These are phyloP conservation scores for Nannoperca obscura DNA, from an alignment of 2,797 vertebrate species.

Conservation along the genomic window DNA sequence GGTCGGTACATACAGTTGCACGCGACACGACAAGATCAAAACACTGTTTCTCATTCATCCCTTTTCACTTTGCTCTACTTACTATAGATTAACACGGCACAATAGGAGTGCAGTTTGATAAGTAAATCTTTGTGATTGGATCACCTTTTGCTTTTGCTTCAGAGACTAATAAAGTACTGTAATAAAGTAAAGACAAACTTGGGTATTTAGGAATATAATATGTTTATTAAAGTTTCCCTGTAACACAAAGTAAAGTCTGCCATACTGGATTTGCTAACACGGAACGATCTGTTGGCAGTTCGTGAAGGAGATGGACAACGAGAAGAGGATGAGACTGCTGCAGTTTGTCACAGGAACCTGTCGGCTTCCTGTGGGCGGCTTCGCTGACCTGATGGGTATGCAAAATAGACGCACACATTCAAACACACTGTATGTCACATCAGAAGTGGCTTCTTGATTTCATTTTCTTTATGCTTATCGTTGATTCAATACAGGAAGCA, in stretches of 20 bases:
- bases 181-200: neutral
- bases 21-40: neutral
- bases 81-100: neutral
- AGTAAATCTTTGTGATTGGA: neutral
- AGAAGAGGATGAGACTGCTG: slow-evolving; percentile 95
- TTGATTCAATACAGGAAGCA: slow-evolving; percentile 89
- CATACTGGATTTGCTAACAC: neutral
- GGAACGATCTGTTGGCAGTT: slow-evolving; percentile 83
- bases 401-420: neutral
- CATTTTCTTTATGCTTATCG: neutral
- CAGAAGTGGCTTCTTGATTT: slow-evolving; percentile 2
- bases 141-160: neutral
- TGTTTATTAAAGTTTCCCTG: neutral
- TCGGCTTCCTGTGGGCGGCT: slow-evolving; percentile 95
- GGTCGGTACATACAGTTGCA: slow-evolving; percentile 78
- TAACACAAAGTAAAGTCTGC: neutral
- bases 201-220: neutral
- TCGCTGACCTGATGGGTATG: slow-evolving; percentile 96
- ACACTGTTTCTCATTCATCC: neutral
- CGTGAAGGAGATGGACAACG: slow-evolving; percentile 99
- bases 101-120: neutral
- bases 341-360: slow-evolving; percentile 99
- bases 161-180: neutral
- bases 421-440: neutral
- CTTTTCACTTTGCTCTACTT: neutral